Evolutionary conservation across 2,113 vertebrate genomes (phyloP), one percentile per base, ranked within the genome.

Genomic region (Oriolus oriolus): DNA sequence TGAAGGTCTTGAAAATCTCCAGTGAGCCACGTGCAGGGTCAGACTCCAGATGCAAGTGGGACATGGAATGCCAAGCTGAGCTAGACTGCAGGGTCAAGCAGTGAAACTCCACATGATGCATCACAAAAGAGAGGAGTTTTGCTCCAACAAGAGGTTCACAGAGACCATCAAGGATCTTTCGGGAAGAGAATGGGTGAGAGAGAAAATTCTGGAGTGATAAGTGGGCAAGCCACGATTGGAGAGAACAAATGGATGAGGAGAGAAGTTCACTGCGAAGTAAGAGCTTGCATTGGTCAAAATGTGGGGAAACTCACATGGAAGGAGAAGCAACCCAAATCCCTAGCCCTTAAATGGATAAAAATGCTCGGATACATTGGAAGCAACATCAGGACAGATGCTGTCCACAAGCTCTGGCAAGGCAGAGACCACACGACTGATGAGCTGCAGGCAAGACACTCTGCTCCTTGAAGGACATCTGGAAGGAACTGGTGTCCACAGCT

Each of bases 281-380:
- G 59, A 90, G 42, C 30, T 65, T 59, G 41, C 7, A 13, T 2
- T 59, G 45, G 28, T 70, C 31, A 69, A 75, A 84, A 86, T 9
- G 44, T 14, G 64, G 30, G 37, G 50, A 74, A 63, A 24, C 80
- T 83, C 42, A 53, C 3, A 19, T 9, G 53, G 76, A 73, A 78
- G 17, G 60, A 63, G n/a, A 54, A 81, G 56, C 6, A 77, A 52
- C 74, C 84, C 59, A 69, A 47, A 59, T 65, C 24, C 19, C 24
- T 31, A 65, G 42, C 30, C 61, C 65, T 64, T 87, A 95, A 77
- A 89, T 71, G 57, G 83, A 63, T 60, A 77, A 90, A 76, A 90
- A 74, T 74, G 60, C 49, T 92, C 13, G 31, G 42, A 80, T 39
- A 16, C 16, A 10, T 33, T 84, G 88, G 54, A 91, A 68, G 30